phyloP scores from a whole-genome alignment of 2,113 vertebrate species.

The Stegostoma tigrinum region DNA sequence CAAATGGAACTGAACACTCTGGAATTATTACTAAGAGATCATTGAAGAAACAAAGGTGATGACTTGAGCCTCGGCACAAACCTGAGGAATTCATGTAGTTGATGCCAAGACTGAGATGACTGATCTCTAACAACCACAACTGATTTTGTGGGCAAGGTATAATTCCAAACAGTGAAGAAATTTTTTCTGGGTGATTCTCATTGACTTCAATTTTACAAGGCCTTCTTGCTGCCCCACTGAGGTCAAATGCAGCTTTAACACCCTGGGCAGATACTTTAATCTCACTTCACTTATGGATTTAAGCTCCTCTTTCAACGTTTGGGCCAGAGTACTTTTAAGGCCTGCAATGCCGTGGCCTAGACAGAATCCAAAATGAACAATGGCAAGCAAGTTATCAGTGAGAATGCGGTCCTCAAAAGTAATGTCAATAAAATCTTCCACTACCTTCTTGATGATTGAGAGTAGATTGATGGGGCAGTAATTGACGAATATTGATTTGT shows the following conservation, averaged over 20 bases:
- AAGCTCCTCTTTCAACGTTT: not conserved
- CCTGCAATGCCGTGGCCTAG: not conserved
- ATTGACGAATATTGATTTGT: no score
- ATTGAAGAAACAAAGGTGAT: no score
- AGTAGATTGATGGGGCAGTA: no score
- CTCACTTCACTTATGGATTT: not conserved
- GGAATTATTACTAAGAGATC: no score
- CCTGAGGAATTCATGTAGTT: no score
- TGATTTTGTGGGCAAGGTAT: not conserved
- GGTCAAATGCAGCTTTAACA: no score
- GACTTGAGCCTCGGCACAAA: not conserved
- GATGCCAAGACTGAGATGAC: not conserved
- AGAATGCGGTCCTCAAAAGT: no score
- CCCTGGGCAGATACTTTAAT: not conserved
- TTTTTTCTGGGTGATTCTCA: not conserved
- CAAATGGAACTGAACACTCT: no score
- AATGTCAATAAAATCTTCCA: no score
- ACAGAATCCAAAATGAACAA: not conserved
- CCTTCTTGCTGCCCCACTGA: not conserved
- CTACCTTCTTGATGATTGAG: no score
- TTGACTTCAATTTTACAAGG: not conserved
- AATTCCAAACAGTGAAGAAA: not conserved
- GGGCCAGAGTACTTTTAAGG: not conserved
- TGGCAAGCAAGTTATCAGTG: not conserved
- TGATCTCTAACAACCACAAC: not conserved